Conservation (phyloP, 2,113 vertebrate species). For the Muntiacus muntjak region DNA sequence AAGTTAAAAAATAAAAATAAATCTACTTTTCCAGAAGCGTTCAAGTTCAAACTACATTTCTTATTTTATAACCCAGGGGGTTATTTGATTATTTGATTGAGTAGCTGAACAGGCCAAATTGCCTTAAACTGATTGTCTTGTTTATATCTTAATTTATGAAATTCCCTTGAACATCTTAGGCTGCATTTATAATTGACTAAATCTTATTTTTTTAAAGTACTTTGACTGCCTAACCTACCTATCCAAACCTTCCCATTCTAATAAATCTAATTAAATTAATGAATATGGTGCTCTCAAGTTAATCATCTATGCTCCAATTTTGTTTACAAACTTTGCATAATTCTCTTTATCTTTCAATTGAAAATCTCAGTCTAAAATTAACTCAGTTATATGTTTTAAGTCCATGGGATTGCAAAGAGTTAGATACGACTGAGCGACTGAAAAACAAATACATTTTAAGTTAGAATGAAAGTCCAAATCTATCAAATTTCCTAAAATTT, state of each 20-base stretch:
- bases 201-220: background rate
- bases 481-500: slow-evolving; percentile 7
- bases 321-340: slow-evolving; percentile 1
- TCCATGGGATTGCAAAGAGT: background rate
- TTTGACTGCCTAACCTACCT: background rate
- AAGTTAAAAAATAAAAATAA: slow-evolving; percentile 15
- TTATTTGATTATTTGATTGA: slow-evolving; percentile 39
- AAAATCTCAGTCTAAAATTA: slow-evolving; percentile 14
- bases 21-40: background rate
- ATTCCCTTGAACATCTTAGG: background rate
- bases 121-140: background rate
- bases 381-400: background rate
- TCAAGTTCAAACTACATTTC: background rate
- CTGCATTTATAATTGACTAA: slow-evolving; percentile 4
- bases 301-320: background rate
- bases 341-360: background rate
- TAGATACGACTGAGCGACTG: background rate
- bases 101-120: background rate
- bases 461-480: background rate
- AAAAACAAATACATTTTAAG: background rate
- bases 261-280: slow-evolving; percentile 9
- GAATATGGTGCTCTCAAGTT: background rate
- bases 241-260: background rate
- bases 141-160: slow-evolving; percentile 32
- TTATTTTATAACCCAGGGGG: slow-evolving; percentile 14